A percentile compares a stretch with the other conserved stretches of the same genome.
Conservation (phyloP, 2,888 invertebrate species). For the Catonia carolina region DNA sequence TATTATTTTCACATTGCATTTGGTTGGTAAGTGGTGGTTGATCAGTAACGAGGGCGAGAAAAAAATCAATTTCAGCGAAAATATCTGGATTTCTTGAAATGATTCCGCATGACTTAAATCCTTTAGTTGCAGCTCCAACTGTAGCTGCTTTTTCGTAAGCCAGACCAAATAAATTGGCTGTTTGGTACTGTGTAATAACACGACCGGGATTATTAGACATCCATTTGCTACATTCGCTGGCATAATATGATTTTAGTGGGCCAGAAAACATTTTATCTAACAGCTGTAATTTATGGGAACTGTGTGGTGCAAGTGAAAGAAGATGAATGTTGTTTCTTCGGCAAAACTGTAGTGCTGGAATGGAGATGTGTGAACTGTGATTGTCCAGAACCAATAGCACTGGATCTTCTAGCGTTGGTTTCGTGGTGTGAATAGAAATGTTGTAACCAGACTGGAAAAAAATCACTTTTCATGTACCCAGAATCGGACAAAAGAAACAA, state of each 20-base stretch:
- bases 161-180: conserved; percentile 27
- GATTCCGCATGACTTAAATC: conserved; percentile 27
- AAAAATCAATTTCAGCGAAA: conserved; percentile 1
- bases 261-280: conserved; percentile 34
- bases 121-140: conserved; percentile 25
- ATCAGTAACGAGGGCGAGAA: too few relatives aligned
- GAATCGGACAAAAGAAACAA: too few relatives aligned
- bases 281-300: conserved; percentile 34
- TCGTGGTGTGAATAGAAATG: too few relatives aligned
- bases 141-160: conserved; percentile 31
- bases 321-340: conserved; percentile 32
- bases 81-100: conserved; percentile 25
- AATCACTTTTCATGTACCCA: too few relatives aligned
- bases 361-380: conserved; percentile 35
- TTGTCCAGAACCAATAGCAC: conserved; percentile 20
- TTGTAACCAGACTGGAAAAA: too few relatives aligned
- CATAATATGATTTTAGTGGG: neutral
- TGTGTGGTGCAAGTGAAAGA: conserved; percentile 34
- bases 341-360: conserved; percentile 32
- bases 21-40: too few relatives aligned
- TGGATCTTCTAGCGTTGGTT: too few relatives aligned
- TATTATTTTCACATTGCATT: too few relatives aligned
- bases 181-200: conserved; percentile 29
- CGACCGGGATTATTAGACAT: conserved; percentile 28
- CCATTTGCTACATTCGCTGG: conserved; percentile 29